Conservation (phyloP, 2,113 vertebrate genomes). For the Clinocottus analis region DNA sequence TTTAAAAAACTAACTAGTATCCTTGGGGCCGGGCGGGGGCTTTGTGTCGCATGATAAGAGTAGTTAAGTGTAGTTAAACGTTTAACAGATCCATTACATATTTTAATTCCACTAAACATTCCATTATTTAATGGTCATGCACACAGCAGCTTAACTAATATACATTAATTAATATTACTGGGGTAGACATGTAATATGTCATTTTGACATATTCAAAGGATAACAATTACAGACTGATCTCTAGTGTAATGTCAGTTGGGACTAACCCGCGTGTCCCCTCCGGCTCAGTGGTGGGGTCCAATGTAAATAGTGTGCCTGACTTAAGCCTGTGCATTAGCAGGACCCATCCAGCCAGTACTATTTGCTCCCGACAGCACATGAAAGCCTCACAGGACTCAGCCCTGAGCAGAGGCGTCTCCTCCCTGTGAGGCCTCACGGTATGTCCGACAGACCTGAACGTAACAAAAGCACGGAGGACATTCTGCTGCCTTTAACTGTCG, state of each 20-base stretch:
- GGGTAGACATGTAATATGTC: too few species aligned
- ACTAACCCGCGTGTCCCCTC: not conserved
- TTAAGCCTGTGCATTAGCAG: not conserved
- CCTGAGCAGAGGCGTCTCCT: not conserved
- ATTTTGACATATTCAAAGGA: not conserved
- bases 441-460: not conserved
- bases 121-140: not conserved
- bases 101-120: not conserved
- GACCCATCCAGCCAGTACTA: too few species aligned
- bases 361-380: not conserved
- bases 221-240: not conserved
- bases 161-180: too few species aligned
- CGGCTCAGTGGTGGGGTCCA: not conserved
- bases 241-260: not conserved
- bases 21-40: not conserved
- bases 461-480: not conserved
- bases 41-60: not conserved
- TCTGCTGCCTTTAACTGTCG: not conserved
- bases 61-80: not conserved
- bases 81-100: not conserved
- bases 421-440: not conserved
- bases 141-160: not conserved
- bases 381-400: conserved; percentile 9
- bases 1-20: too few species aligned
- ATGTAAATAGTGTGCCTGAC: not conserved